Evolutionary conservation across 2,888 invertebrate species (phyloP), one percentile per base, ranked within the genome.

Genomic region (Rotaria socialis): DNA sequence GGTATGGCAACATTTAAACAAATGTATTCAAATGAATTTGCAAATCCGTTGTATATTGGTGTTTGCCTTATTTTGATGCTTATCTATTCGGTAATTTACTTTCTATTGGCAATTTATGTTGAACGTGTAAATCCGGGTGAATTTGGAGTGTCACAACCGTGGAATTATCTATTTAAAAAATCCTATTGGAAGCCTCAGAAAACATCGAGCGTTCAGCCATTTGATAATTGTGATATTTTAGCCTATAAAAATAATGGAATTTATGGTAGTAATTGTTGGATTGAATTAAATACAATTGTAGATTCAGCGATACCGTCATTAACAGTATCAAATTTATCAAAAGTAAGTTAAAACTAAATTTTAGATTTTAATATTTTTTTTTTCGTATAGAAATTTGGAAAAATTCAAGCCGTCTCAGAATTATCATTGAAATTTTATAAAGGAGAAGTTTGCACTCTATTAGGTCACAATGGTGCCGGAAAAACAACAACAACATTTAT

Each of bases 91-190:
- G 88, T 88, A 16, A 89, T 91, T 55, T 92, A 92, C 87, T 89
- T 90, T 58, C 85, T 91, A 2, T 88, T 92, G n/a, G 91, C 90
- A 10, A 91, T 91, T 91, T 92, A 92, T 87, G 88, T 91, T 87
- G 89, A 90, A 52, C 89, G 89, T 87, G 89, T 91, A 43, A 89
- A 89, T 87, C 86, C 88, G 89, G 91, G 90, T 52, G 90, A 90
- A 87, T 90, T 89, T 89, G 91, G 90, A 56, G 88, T 90, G 24
- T 87, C 89, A 19, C 89, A 90, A 87, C 90, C 91, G 1, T 91
- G 90, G 90, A 90, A 91, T 87, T 91, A 91, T 88, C 89, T 89
- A 2, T 85, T 86, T 52, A 86, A 47, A 80, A 24, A n/a, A 80
- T 80, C 47, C 16, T 80, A 80, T 47, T 80, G 80, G 80, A 43